Evolutionary conservation across 2,113 vertebrate genomes (phyloP).

Genomic region (Toxotes chatareus): DNA sequence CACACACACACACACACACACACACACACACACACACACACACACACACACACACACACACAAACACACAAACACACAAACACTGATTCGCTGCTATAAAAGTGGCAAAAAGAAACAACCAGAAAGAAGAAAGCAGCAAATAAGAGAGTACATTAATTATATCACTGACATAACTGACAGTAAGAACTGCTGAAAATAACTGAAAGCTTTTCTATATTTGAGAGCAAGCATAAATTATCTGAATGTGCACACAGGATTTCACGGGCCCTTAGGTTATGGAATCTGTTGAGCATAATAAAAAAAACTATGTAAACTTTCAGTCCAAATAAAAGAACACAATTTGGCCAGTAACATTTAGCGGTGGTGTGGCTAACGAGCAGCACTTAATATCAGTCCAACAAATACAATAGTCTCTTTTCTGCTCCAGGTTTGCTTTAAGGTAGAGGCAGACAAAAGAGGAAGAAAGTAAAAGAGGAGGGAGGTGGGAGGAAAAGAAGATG

Average conservation of each 20-base stretch:
- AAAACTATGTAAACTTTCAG: slow-evolving; percentile 31
- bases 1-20: slow-evolving; percentile 12
- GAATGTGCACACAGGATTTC: slow-evolving; percentile 1
- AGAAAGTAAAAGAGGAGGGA: background rate
- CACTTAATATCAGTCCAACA: slow-evolving; percentile 39
- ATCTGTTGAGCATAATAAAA: slow-evolving; percentile 47
- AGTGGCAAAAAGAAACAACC: background rate
- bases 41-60: slow-evolving; percentile 7
- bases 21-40: slow-evolving; percentile 10
- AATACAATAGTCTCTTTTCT: slow-evolving; percentile 43
- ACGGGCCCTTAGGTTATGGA: slow-evolving; percentile 31
- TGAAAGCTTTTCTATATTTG: background rate
- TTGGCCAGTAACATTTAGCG: slow-evolving; percentile 33
- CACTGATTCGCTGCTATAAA: background rate
- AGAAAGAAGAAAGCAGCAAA: background rate
- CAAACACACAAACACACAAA: slow-evolving; percentile 12
- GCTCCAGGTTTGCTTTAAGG: slow-evolving; percentile 28
- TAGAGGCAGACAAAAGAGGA: slow-evolving; percentile 18
- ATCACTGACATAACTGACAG: background rate
- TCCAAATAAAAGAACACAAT: slow-evolving; percentile 37
- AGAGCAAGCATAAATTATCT: slow-evolving; percentile 5
- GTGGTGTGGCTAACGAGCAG: slow-evolving; percentile 44
- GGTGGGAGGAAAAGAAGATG: background rate
- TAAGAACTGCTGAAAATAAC: background rate
- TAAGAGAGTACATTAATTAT: background rate